Conservation (phyloP, 2,113 vertebrate genomes). For the Thryonomys swinderianus region DNA sequence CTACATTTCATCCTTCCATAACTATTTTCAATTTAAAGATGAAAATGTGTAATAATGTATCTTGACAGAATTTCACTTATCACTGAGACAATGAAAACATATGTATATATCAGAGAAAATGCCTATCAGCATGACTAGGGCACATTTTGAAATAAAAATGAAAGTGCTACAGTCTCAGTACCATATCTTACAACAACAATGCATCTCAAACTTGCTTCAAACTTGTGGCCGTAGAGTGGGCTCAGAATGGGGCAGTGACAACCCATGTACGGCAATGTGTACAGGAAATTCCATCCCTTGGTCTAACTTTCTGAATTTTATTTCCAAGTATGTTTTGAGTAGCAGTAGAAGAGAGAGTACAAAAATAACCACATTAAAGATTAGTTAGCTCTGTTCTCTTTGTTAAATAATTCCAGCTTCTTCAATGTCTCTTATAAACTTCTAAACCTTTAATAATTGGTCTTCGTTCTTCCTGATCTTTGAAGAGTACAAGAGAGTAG, state of each 20-base stretch:
- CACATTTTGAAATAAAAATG: neutral
- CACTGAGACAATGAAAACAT: neutral
- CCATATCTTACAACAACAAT: neutral
- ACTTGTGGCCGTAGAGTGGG: too few relatives aligned
- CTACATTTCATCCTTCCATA: neutral
- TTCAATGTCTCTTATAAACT: neutral
- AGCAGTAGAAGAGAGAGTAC: neutral
- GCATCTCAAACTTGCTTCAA: neutral
- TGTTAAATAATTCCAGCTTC: constrained; percentile 4
- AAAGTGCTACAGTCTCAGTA: neutral
- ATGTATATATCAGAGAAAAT: neutral
- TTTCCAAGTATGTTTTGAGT: constrained; percentile 21
- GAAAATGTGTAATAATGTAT: neutral
- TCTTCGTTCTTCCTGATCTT: neutral
- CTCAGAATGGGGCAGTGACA: neutral
- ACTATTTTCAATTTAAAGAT: neutral
- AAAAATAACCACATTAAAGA: constrained; percentile 12
- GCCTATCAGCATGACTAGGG: neutral
- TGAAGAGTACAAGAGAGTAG: neutral
- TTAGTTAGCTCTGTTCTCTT: neutral
- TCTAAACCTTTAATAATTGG: neutral
- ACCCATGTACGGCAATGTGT: neutral
- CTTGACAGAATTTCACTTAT: neutral
- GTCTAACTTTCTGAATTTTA: neutral
- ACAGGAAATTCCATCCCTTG: too few relatives aligned